Evolutionary conservation across 2,888 invertebrate species (phyloP).

Genomic region (Xestia sexstrigata): DNA sequence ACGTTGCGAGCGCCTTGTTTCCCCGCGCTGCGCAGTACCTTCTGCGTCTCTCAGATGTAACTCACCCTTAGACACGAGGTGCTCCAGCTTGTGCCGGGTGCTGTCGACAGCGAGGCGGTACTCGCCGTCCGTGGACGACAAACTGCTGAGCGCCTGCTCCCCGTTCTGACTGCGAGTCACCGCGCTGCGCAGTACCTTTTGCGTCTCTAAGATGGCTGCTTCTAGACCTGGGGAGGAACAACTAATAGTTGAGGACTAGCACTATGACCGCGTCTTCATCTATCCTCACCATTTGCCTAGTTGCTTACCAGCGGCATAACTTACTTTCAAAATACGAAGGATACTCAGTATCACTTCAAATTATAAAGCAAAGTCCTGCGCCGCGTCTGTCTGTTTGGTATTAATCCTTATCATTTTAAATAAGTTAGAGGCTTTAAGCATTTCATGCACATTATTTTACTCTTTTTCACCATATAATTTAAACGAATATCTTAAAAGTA

Average conservation of each 20-base stretch:
- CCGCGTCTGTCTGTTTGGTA: too few relatives aligned
- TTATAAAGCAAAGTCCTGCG: too few relatives aligned
- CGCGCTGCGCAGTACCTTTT: conserved; percentile 90
- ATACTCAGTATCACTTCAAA: neutral
- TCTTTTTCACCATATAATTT: too few relatives aligned
- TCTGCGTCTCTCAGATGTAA: neutral
- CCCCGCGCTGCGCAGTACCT: too few relatives aligned
- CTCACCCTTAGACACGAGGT: conserved; percentile 84
- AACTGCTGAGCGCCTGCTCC: conserved; percentile 74
- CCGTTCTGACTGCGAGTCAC: conserved; percentile 76
- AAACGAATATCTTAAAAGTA: too few relatives aligned
- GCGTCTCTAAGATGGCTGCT: conserved; percentile 91
- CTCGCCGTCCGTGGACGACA: conserved; percentile 78
- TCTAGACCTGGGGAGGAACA: conserved; percentile 81
- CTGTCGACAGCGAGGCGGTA: conserved; percentile 70
- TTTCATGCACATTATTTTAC: too few relatives aligned
- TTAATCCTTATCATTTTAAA: too few relatives aligned
- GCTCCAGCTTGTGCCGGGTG: conserved; percentile 80
- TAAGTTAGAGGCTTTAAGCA: too few relatives aligned
- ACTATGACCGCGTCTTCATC: neutral
- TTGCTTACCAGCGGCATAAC: neutral
- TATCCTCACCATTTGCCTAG: neutral
- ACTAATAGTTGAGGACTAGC: neutral
- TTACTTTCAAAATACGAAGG: neutral
- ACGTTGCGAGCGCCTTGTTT: too few relatives aligned